Base-by-base conservation (phyloP, 2,113 vertebrate genomes). In the Sceloporus tristichus region DNA sequence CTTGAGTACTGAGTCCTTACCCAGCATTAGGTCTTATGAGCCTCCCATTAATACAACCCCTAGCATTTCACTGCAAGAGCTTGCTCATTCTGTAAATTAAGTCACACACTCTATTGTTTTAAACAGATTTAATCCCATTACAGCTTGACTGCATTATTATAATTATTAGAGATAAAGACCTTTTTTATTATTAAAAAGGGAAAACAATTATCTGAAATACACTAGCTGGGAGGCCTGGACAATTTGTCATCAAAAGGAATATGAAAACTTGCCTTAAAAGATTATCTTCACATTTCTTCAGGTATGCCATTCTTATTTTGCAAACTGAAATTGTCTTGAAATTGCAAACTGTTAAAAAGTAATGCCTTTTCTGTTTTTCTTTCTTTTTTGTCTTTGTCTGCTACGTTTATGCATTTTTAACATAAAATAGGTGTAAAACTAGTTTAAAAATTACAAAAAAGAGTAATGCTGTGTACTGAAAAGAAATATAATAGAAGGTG, bases 81-180 rank as follows among this genome's bases (percentile, higher is more conserved):
- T 38, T 88, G 65, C 79, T 91, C 88, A 85, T 91, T 80, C 87
- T 92, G 68, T 76, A 92, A 91, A 94, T 84, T 87, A 92, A 94
- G 34, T 48, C 89, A 89, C 77, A 92, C 90, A 94, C 40, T 76
- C 89, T 86, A 87, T 83, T 93, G 85, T 93, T 95, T 88, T 93
- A 74, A 62, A 82, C 87, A 92, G 78, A 88, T 91, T 92, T 76
- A 88, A 85, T 87, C 38, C 76, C 79, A 38, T 84, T 84, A 94
- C 79, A 77, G 84, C 74, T 53, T 92, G 92, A 86, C 84, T 79
- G 13, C 83, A 90, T 77, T 88, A 88, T 77, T 92, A 80, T 93
- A 90, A 88, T 92, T 93, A 93, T 94, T 90, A 91, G 88, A 62
- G 78, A 93, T 89, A 86, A 91, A 92, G 92, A 93, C 88, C 91